Percentiles rank a stretch among this genome's conserved stretches.
Evolutionary conservation across 2,113 vertebrate genomes (phyloP).

Genomic region (Bolborhynchus lineola): DNA sequence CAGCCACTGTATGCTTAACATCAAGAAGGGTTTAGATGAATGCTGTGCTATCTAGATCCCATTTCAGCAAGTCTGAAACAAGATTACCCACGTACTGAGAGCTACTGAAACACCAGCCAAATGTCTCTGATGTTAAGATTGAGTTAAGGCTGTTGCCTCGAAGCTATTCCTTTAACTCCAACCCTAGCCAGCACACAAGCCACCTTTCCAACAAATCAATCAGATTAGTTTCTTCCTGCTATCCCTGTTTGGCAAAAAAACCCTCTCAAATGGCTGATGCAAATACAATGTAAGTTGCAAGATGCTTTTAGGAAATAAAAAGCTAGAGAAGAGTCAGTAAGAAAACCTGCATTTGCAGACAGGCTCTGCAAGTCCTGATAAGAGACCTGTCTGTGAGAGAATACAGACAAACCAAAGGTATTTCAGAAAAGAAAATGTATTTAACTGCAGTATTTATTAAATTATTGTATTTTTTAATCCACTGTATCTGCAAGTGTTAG

Average conservation of each 20-base stretch:
- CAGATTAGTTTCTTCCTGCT: not conserved
- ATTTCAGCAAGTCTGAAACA: not conserved
- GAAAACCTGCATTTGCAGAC: not conserved
- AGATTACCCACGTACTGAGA: not conserved
- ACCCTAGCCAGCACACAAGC: not conserved
- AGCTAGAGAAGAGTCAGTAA: not conserved
- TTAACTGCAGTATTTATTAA: not conserved
- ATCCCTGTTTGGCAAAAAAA: not conserved
- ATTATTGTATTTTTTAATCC: not conserved
- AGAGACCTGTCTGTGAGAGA: not conserved
- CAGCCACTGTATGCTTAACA: not conserved
- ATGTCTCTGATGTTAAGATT: not conserved
- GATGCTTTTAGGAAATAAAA: not conserved
- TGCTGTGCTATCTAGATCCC: accelerated
- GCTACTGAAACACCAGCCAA: not conserved
- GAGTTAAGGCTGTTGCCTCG: not conserved
- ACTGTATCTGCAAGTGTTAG: not conserved
- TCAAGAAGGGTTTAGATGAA: not conserved
- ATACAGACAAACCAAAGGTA: not conserved
- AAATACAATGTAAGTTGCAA: not conserved
- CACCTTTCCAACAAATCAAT: not conserved
- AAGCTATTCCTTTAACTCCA: not conserved
- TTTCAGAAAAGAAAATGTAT: not conserved
- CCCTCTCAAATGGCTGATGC: not conserved
- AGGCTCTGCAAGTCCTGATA: not conserved